Conservation (phyloP, 2,888 invertebrate genomes). For the Apocheima hispidaria region DNA sequence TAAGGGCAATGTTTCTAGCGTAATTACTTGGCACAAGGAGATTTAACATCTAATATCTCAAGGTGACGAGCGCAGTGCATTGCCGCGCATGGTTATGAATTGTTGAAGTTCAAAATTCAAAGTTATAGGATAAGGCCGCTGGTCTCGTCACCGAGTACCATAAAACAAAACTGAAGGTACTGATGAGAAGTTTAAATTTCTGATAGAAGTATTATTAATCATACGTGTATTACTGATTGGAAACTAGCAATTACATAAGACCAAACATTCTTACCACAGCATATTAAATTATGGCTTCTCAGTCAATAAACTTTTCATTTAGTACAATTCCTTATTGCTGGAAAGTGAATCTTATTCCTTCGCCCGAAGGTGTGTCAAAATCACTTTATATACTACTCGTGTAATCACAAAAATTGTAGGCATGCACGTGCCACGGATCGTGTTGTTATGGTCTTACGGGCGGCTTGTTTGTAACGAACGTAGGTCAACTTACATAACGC, state of each 20-base stretch:
- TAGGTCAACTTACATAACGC: constrained; percentile 23
- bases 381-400: constrained; percentile 53
- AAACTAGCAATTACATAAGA: background rate
- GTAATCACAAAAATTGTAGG: constrained; percentile 54
- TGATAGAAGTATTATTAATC: background rate
- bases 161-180: background rate
- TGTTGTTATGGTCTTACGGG: constrained; percentile 30
- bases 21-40: no score
- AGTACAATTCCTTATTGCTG: constrained; percentile 14
- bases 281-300: background rate
- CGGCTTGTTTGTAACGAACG: constrained; percentile 25
- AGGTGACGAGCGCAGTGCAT: no score
- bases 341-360: constrained; percentile 37
- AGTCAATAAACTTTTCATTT: background rate
- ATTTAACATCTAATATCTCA: no score
- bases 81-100: no score
- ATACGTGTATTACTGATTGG: background rate
- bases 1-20: no score
- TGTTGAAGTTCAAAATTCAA: no score
- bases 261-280: background rate
- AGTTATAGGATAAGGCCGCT: no score
- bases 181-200: background rate
- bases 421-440: constrained; percentile 45
- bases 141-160: no score
- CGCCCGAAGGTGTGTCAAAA: constrained; percentile 45